A percentile compares a stretch with the other conserved stretches of the same genome.
phyloP scores from a whole-genome alignment of 2,113 vertebrate species.

The Cettia cetti region DNA sequence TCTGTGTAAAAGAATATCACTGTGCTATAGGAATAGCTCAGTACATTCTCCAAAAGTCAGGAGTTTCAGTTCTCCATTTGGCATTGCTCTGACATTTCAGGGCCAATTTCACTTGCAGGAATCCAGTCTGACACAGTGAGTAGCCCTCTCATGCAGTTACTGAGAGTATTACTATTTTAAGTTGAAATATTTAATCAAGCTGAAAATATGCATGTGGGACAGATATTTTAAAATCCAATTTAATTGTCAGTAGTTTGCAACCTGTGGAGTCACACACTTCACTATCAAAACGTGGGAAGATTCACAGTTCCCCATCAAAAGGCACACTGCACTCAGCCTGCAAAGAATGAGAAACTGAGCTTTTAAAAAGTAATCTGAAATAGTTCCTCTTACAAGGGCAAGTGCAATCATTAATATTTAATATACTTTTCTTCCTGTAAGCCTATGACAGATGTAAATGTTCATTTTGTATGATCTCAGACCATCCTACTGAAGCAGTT shows the following conservation, averaged over 20 bases:
- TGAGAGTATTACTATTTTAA: neutral
- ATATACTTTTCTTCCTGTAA: neutral
- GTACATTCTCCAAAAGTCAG: neutral
- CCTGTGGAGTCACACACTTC: neutral
- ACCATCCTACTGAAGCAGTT: neutral
- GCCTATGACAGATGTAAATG: neutral
- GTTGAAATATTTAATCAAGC: neutral
- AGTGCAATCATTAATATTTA: neutral
- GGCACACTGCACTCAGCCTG: neutral
- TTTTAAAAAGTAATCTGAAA: neutral
- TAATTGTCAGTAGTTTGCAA: neutral
- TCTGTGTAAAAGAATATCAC: neutral
- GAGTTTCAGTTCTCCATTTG: neutral
- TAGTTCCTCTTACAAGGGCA: neutral
- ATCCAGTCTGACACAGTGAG: neutral
- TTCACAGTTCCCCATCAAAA: neutral
- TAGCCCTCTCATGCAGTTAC: neutral
- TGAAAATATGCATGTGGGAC: neutral
- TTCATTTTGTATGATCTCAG: neutral
- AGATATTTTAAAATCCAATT: constrained; percentile 1
- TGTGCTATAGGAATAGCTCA: neutral
- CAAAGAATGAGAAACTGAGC: neutral
- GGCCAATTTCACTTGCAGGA: neutral
- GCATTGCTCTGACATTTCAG: neutral
- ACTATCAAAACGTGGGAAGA: neutral